Evolutionary conservation across 2,888 invertebrate genomes (phyloP), one percentile per base, ranked within the genome.

Genomic region (Leptura quadrifasciata): DNA sequence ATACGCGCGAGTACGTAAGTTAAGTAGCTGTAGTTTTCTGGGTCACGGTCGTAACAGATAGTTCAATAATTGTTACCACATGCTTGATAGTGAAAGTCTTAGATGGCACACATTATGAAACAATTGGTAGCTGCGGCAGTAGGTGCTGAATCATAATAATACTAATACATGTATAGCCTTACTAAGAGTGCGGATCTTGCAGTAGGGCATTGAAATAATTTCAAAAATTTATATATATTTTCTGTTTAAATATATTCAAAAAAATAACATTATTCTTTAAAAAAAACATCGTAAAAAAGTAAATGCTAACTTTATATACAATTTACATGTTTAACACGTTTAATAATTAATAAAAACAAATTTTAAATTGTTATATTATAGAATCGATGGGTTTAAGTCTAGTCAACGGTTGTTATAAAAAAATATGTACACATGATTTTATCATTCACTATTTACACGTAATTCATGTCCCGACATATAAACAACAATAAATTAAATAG

Each of bases 271-370:
- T 52, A 72, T 72, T 65, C 64, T 54, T 72, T n/a, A n/a, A 72
- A 72, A 72, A 64, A 64, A 47, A 55, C 64, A 57, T 65, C 65
- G 39, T 72, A 72, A 58, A 74, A 74, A 74, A 74, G 20, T 64
- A 73, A 73, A 58, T 74, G 52, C 74, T 60, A 65, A 60, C 58
- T 55, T 60, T 61, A 65, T 72, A 39, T 57, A 64, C 64, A 58
- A 57, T 72, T 57, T 57, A 71, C 71, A 71, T 69, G 35, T 61
- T 69, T 52, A 71, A 69, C 58, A 69, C 65, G 39, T 35, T 60
- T 6, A 39, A 35, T 57, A 58, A 20, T 69, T 52, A 21, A 68
- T 55, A n/a, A 39, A 58, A 69, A 58, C 55, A 61, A 60, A 15
- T 15, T 52, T 24, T 61, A n/a, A 52, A 71, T 57, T 58, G 61